Conservation (phyloP, 2,113 vertebrate species). For the Xerus inauris region DNA sequence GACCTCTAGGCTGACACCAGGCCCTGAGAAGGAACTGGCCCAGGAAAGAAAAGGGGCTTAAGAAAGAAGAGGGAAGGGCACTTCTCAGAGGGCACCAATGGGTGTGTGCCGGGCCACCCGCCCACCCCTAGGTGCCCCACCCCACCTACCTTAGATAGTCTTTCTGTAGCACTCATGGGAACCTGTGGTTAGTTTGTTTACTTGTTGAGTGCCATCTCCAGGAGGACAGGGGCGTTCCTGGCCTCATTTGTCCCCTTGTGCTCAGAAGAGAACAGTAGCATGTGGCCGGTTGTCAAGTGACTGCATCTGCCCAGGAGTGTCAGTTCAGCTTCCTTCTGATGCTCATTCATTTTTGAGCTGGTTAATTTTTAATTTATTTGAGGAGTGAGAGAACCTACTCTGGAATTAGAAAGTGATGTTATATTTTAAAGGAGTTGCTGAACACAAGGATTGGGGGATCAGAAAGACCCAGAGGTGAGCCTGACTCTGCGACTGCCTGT, state of each 20-base stretch:
- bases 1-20: neutral
- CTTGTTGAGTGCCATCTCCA: neutral
- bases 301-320: neutral
- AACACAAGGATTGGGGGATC: neutral
- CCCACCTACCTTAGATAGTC: rapidly evolving
- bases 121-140: neutral
- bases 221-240: neutral
- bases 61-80: neutral
- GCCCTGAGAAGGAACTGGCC: neutral
- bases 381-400: neutral
- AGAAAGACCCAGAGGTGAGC: neutral
- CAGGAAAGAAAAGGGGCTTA: neutral
- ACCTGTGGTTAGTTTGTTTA: neutral
- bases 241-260: neutral
- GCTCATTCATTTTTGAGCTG: neutral
- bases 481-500: neutral
- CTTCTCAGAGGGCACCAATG: neutral
- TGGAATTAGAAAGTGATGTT: neutral
- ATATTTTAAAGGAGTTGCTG: neutral
- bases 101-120: rapidly evolving
- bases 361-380: neutral
- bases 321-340: neutral
- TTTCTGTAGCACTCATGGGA: neutral
- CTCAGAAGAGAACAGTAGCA: neutral
- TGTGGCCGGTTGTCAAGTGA: neutral